Evolutionary conservation across 2,888 invertebrate species (phyloP).

Genomic region (Cryptosula pallasiana): DNA sequence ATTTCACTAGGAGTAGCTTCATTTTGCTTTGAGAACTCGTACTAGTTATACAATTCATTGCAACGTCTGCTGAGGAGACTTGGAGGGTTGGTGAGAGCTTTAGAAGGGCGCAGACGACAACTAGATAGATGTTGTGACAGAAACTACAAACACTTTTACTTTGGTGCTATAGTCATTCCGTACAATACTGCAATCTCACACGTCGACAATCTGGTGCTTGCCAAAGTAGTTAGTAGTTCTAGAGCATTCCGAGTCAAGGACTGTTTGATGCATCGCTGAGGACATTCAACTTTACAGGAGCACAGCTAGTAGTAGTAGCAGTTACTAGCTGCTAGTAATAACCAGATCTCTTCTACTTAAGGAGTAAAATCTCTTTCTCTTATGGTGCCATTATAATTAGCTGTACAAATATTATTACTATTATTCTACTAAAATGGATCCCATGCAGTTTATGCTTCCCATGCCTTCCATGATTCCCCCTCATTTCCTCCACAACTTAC

Average conservation of each 20-base stretch:
- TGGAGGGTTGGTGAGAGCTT: too few species aligned
- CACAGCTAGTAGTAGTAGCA: neutral
- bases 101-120: too few species aligned
- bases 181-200: neutral
- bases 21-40: conserved; percentile 3
- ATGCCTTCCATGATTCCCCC: conserved; percentile 24
- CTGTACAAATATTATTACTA: neutral
- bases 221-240: too few species aligned
- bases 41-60: conserved; percentile 3
- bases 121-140: conserved; percentile 21
- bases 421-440: neutral
- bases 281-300: too few species aligned
- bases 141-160: neutral
- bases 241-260: too few species aligned
- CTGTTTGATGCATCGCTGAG: too few species aligned
- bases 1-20: conserved; percentile 16
- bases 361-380: too few species aligned
- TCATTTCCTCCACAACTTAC: neutral
- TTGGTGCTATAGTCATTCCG: conserved; percentile 22
- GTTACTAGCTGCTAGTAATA: too few species aligned
- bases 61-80: too few species aligned
- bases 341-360: too few species aligned
- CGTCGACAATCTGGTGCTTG: neutral
- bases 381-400: too few species aligned
- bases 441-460: conserved; percentile 9